These are phyloP conservation scores for Nebria salina DNA, from an alignment of 2,888 invertebrate genomes.

Conservation along the genomic window DNA sequence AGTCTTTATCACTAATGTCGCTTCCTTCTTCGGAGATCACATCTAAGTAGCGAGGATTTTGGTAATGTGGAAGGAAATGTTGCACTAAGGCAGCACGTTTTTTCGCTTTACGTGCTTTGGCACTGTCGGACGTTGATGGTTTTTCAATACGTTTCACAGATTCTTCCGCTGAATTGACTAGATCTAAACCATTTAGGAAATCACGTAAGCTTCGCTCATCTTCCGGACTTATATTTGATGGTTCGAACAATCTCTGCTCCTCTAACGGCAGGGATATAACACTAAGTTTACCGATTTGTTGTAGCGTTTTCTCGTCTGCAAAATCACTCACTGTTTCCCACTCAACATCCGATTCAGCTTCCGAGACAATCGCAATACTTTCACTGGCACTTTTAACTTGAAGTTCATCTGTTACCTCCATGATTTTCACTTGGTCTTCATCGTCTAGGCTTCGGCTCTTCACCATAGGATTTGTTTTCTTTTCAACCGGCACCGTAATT, in stretches of 20 bases:
- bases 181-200: constrained; percentile 68
- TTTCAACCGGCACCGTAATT: constrained; percentile 46
- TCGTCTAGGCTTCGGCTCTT: constrained; percentile 61
- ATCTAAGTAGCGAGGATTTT: constrained; percentile 75
- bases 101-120: constrained; percentile 63
- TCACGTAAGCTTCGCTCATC: constrained; percentile 67
- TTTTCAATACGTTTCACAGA: constrained; percentile 49
- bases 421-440: constrained; percentile 59
- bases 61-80: constrained; percentile 68
- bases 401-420: constrained; percentile 58
- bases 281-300: constrained; percentile 61
- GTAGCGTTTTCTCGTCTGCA: constrained; percentile 53
- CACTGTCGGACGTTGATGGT: constrained; percentile 53
- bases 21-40: constrained; percentile 83
- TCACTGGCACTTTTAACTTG: constrained; percentile 59
- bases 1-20: constrained; percentile 68
- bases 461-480: constrained; percentile 45
- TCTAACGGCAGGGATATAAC: constrained; percentile 63
- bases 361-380: constrained; percentile 67
- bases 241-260: constrained; percentile 51
- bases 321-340: constrained; percentile 65
- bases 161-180: constrained; percentile 65
- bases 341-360: constrained; percentile 72
- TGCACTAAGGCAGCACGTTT: constrained; percentile 67
- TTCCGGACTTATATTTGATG: constrained; percentile 64